Conservation (phyloP, 1,140 invertebrate genomes). For the Drosophila sechellia region DNA sequence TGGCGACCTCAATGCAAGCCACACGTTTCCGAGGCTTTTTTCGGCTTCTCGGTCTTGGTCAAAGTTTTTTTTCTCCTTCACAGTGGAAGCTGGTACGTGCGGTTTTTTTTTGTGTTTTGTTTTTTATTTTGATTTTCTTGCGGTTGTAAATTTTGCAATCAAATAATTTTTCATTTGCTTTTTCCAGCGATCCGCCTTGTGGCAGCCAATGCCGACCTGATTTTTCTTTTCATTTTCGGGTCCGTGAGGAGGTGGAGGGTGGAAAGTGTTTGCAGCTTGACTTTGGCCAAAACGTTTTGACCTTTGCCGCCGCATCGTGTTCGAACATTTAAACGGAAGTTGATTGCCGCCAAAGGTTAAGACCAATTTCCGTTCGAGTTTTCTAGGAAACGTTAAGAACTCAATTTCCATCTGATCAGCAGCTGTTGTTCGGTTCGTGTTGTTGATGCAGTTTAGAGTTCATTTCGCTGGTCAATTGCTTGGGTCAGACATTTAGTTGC, state of each 20-base stretch:
- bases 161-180: slow-evolving; percentile 81
- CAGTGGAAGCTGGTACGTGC: slow-evolving; percentile 61
- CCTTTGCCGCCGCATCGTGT: slow-evolving; percentile 74
- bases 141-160: slow-evolving; percentile 80
- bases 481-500: slow-evolving; percentile 53
- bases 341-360: slow-evolving; percentile 81
- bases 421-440: slow-evolving; percentile 47
- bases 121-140: slow-evolving; percentile 31
- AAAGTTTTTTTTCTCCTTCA: slow-evolving; percentile 55
- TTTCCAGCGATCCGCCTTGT: slow-evolving; percentile 43
- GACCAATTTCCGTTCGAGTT: slow-evolving; percentile 75
- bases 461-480: slow-evolving; percentile 56
- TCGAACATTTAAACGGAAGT: slow-evolving; percentile 82
- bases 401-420: slow-evolving; percentile 54
- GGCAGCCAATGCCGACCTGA: slow-evolving; percentile 62
- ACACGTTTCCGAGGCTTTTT: slow-evolving; percentile 74
- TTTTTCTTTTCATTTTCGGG: slow-evolving; percentile 77
- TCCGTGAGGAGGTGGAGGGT: slow-evolving; percentile 31
- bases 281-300: slow-evolving; percentile 74
- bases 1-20: slow-evolving; percentile 77
- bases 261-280: slow-evolving; percentile 67
- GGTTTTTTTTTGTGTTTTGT: slow-evolving; percentile 46
- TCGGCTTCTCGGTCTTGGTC: slow-evolving; percentile 80
- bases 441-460: slow-evolving; percentile 64
- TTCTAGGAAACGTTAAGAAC: slow-evolving; percentile 59